Conservation (phyloP, 1,140 invertebrate genomes). For the Rhagoletis zephyria region DNA sequence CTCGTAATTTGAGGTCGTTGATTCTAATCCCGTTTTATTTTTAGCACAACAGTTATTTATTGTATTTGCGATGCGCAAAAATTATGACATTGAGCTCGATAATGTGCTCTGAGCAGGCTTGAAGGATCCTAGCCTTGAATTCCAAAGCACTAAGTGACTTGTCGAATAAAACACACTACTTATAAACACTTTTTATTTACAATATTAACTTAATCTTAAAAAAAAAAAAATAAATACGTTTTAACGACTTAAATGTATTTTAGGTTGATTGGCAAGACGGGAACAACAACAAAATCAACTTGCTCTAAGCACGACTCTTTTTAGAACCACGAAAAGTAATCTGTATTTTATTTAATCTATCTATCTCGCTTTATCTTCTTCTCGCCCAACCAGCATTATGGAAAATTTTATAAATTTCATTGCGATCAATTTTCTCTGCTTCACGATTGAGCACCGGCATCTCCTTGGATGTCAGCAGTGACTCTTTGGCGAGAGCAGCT, state of each 20-base stretch:
- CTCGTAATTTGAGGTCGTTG: too few relatives aligned
- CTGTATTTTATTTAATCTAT: neutral
- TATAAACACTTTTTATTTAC: neutral
- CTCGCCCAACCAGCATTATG: conserved; percentile 79
- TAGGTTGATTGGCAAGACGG: conserved; percentile 3
- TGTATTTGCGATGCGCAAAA: too few relatives aligned
- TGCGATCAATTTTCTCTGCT: conserved; percentile 84
- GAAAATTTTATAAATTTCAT: conserved; percentile 82
- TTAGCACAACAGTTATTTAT: too few relatives aligned
- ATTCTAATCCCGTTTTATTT: too few relatives aligned
- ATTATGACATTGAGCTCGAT: neutral
- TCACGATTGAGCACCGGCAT: conserved; percentile 83
- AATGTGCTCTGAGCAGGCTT: too few relatives aligned
- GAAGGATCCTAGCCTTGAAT: too few relatives aligned
- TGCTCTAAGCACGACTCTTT: neutral
- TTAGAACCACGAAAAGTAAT: neutral
- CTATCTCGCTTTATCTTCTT: conserved; percentile 58
- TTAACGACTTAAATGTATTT: conserved; percentile 12
- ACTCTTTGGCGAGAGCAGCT: conserved; percentile 81
- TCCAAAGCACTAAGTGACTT: too few relatives aligned
- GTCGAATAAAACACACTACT: too few relatives aligned
- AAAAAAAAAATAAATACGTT: conserved; percentile 23
- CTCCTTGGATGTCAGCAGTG: conserved; percentile 83
- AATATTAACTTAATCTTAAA: neutral
- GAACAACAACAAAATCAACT: conserved; percentile 13